phyloP scores from a whole-genome alignment of 2,797 vertebrate genomes.

The Trachops cirrhosus region DNA sequence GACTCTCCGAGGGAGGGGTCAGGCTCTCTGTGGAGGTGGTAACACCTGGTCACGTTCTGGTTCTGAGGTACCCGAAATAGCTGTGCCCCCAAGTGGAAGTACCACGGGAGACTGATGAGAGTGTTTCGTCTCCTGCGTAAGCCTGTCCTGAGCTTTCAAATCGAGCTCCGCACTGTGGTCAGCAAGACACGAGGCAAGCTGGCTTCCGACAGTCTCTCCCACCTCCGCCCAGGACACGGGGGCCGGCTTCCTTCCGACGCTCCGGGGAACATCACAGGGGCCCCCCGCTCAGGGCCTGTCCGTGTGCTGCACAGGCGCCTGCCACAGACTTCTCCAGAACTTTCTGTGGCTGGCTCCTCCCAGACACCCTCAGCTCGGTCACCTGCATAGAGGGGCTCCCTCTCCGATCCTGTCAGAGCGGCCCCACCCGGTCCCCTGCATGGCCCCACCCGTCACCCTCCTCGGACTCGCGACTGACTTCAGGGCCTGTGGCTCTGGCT shows the following conservation, averaged over 20 bases:
- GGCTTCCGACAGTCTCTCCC: background rate
- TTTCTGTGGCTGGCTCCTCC: background rate
- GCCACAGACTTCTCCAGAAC: background rate
- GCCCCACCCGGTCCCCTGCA: too few relatives aligned
- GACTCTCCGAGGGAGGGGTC: background rate
- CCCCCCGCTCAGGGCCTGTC: background rate
- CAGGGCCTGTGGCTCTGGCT: too few relatives aligned
- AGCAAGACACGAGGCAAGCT: background rate
- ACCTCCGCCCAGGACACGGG: background rate
- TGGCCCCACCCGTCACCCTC: background rate
- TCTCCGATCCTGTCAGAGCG: accelerated
- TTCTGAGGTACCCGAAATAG: background rate
- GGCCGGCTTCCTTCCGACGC: too few relatives aligned
- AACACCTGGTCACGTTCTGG: background rate
- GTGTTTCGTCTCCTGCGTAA: background rate
- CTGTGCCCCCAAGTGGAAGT: background rate
- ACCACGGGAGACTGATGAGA: too few relatives aligned
- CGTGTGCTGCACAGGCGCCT: background rate
- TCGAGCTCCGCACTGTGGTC: background rate
- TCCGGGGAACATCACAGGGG: background rate
- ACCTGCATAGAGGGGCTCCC: background rate
- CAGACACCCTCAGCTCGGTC: background rate
- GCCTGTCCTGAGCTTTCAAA: background rate
- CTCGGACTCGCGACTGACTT: background rate
- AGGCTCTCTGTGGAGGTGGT: background rate